Evolutionary conservation across 64 coral and sea anemone genomes (phyloP), one percentile per base, ranked within the genome.

Genomic region (Porites lutea): DNA sequence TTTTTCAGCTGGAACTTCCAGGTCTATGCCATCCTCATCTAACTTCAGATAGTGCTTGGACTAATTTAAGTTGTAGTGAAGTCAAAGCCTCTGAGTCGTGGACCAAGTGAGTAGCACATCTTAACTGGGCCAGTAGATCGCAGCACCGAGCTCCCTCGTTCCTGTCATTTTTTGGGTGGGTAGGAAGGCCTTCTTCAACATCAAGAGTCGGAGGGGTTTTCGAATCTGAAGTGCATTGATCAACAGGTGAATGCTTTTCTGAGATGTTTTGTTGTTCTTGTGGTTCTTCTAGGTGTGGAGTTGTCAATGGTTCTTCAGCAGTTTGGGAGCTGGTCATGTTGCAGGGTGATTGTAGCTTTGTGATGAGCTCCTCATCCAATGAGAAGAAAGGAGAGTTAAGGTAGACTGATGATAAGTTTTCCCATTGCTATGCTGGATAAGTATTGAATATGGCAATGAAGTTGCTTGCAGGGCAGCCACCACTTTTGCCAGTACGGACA

Each of bases 401-500:
- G 75, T 90, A 80, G 21, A 90, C 21, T 47, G 61, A 58, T 16
- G 74, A 90, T 22, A 79, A 76, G 23, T 47, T 77, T n/a, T 89
- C 87, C 75, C 87, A 89, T 49, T 89, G 71, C 73, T 72, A 78
- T 8, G 11, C 54, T 46, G 11, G 43, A 59, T 79, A 79, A 37
- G 73, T 64, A 78, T 74, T 60, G 11, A 91, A 91, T 16, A 91
- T 49, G 2, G 89, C 89, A 69, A 91, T 83, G 66, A 91, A 91
- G 61, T 83, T 83, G 89, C 46, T 91, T 91, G 79, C 89, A 83
- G 19, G 78, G 78, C 14, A 91, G 59, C 72, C 79, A 91, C 89
- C 67, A 83, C 48, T 74, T 91, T 65, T 83, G 55, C 89, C 89
- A 91, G 27, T 83, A 51, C 8, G 23, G 72, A 27, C 89, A 83